These are phyloP conservation scores for Palythoa grandis DNA, from an alignment of 92 coral and sea anemone genomes.

Conservation along the genomic window DNA sequence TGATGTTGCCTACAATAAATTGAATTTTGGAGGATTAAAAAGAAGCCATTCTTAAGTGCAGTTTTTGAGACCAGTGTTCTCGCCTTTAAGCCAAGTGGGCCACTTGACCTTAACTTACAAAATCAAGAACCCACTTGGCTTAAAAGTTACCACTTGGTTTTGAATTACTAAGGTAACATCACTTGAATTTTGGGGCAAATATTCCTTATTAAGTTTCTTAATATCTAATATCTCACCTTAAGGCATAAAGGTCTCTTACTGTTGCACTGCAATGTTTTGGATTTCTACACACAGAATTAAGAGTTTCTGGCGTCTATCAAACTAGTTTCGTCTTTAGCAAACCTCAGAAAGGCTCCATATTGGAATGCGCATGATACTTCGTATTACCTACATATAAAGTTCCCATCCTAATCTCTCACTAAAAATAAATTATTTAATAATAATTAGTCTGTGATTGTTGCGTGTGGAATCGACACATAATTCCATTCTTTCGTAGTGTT, in stretches of 20 bases:
- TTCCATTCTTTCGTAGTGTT: conserved; percentile 33
- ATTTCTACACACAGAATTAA: neutral
- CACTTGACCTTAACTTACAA: too few species aligned
- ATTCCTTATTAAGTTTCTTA: too few species aligned
- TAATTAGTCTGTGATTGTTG: neutral
- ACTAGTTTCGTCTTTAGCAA: neutral
- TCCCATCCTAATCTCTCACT: neutral
- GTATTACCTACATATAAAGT: neutral
- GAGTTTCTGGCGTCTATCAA: neutral
- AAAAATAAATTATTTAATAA: neutral
- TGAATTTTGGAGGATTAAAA: too few species aligned
- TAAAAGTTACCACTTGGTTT: too few species aligned
- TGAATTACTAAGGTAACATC: too few species aligned
- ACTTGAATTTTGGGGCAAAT: too few species aligned
- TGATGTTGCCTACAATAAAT: too few species aligned
- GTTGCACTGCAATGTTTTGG: conserved; percentile 7
- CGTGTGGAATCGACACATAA: neutral
- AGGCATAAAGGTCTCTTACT: conserved; percentile 2
- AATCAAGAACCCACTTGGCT: too few species aligned
- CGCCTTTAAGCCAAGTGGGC: too few species aligned
- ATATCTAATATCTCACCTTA: too few species aligned
- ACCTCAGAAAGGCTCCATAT: conserved; percentile 6
- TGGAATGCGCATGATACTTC: neutral
- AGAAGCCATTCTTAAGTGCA: too few species aligned
- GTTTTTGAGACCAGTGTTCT: too few species aligned